Base-by-base conservation (phyloP, 2,888 invertebrate species). In the Erannis defoliaria region DNA sequence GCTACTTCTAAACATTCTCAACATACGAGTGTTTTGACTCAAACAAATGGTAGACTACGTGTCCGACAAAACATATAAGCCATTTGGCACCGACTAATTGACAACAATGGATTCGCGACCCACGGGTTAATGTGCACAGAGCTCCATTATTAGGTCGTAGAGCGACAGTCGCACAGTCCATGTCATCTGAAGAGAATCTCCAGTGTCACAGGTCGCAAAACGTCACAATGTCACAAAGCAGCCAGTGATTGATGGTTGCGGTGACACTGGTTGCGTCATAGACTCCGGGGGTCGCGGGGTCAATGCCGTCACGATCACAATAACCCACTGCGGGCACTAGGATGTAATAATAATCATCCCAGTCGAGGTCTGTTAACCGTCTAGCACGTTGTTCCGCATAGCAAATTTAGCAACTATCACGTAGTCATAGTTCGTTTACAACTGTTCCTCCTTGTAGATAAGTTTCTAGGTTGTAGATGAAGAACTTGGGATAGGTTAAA, bases 141-240 rank as follows among this genome's bases (percentile, higher is more conserved):
- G 9, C 19, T 29, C 26, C 26, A 26, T 26, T 26, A 26, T 26
- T 26, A 26, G 26, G 6, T 26, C 26, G 37, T 45, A 16, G 16
- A 31, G 16, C 14, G 9, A 19, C 37, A 45, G 21, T 40, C 23
- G 14, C 14, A 26, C 26, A 12, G 12, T 40, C 35, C 51, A 42
- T 42, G 18, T 54, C 57, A 60, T 42, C 55, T 55, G 10, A 65
- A 63, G 53, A 57, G 46, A 53, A 57, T 56, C 42, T 58, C 59
- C 26, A 66, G 75, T 76, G 72, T 70, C 73, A 72, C 81, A 81
- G 82, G 84, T 87, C 82, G 84, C 79, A 75, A 82, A 84, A 84
- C 89, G 87, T 86, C 88, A 89, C 86, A 84, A 84, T 88, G 87
- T 86, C 86, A 89, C 86, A 81, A 85, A 81, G 82, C 81, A 81